These are phyloP conservation scores for Ips nitidus DNA, from an alignment of 1,140 invertebrate species.

Conservation along the genomic window DNA sequence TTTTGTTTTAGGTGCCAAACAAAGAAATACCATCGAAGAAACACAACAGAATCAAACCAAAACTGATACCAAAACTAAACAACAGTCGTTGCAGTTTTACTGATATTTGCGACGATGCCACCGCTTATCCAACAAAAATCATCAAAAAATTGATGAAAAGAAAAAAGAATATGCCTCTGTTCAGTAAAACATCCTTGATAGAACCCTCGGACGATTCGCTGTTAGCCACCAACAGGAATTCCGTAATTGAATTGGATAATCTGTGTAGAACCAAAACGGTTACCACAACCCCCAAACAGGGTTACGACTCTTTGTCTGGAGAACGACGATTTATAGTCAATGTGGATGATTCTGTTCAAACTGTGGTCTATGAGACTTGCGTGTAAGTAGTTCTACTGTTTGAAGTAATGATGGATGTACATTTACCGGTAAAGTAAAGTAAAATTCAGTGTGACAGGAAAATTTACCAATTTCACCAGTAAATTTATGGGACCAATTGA, in stretches of 20 bases:
- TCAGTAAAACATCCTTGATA: constrained; percentile 34
- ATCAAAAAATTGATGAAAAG: constrained; percentile 38
- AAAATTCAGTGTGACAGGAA: too few relatives aligned
- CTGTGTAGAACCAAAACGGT: constrained; percentile 38
- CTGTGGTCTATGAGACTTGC: constrained; percentile 40
- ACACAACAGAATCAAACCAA: constrained; percentile 2
- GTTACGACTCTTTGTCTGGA: constrained; percentile 31
- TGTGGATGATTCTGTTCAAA: constrained; percentile 34
- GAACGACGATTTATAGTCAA: constrained; percentile 40
- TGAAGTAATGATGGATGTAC: neutral
- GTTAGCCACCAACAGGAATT: constrained; percentile 8
- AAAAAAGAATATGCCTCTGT: constrained; percentile 30
- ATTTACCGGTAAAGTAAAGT: too few relatives aligned
- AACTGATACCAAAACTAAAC: constrained; percentile 25
- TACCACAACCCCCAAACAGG: constrained; percentile 33
- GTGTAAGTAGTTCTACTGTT: constrained; percentile 36
- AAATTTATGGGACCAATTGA: too few relatives aligned
- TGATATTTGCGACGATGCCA: constrained; percentile 21
- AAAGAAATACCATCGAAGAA: neutral
- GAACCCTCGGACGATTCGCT: constrained; percentile 30
- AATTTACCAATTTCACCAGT: too few relatives aligned
- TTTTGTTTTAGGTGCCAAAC: constrained; percentile 14
- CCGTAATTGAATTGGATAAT: constrained; percentile 22
- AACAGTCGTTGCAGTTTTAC: neutral
- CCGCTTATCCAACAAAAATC: constrained; percentile 34